Base-by-base conservation (phyloP, 2,888 invertebrate genomes). In the Anthrax anthrax region DNA sequence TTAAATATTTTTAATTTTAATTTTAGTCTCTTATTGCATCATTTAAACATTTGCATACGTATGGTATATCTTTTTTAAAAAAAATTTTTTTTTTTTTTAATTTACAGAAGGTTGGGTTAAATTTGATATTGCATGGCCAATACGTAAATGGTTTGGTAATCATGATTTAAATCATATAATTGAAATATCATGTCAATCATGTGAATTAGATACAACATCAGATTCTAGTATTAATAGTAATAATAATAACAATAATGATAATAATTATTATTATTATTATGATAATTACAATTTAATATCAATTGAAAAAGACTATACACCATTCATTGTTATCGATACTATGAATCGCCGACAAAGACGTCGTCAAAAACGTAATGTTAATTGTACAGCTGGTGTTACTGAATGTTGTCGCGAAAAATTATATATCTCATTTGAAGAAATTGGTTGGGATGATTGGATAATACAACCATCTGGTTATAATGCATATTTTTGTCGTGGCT, bases 391-490 rank as follows among this genome's bases (percentile, higher is more conserved):
- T 27, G 77, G 76, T 4, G 69, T 79, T 51, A 81, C 77, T 34
- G 86, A 85, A 56, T 90, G 89, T 63, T 90, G 90, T 61, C 70
- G 87, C 14, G 88, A 89, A 61, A 80, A 81, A 37, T 72, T 90
- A 1, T 84, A 82, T 60, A 81, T 91, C 50, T 83, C 82, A 52
- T 90, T 90, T 61, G 78, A 78, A 50, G 85, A 87, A 38, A 79
- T 90, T 46, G 88, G 88, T 41, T 90, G 90, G 90, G 80, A 80
- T 55, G 82, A 87, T 63, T 90, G 89, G 89, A 87, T 90, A 49
- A 76, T 90, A 51, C 74, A 78, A 53, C 90, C 90, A 0, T 72
- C 75, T 14, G 87, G 86, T 1, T 90, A 89, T 64, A 80, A 88
- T 57, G 89, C 90, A 0, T 87, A 87, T 64, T 89, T 87, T 69